Base-by-base conservation (phyloP, 2,113 vertebrate genomes). In the Phoxinus phoxinus region DNA sequence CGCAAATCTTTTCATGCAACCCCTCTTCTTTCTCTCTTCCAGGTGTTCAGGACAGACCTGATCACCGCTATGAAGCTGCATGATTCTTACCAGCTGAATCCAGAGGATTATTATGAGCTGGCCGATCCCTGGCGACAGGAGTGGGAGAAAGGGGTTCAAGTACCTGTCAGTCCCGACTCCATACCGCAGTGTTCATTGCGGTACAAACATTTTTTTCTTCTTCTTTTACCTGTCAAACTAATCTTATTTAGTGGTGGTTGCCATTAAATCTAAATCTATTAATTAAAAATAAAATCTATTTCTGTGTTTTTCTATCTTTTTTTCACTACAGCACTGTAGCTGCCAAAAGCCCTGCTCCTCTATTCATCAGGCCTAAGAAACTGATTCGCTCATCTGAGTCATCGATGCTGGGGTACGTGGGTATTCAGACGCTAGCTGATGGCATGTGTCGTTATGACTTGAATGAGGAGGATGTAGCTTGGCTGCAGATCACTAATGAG, bases 51-150 rank as follows among this genome's bases (percentile, higher is more conserved):
- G 92, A 99, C 98, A 10, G 98, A 99, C 94, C 93, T 99, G 89
- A 99, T 99, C 94, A 99, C 98, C 5, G 98, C 98, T 87, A 99
- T 99, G 98, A 99, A 99, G 93, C 90, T 99, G 77, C 97, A 97
- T 37, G 98, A 99, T 94, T 97, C 97, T n/a, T 93, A 94, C 93
- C 97, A 97, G 93, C 96, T 99, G 90, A 97, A 95, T 92, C 93
- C 97, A 0, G 98, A 99, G 69, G 97, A 99, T 61, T 99, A 96
- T 94, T 99, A 97, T 73, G 92, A 99, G 89, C 92, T 99, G 83
- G 97, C 96, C 3, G 98, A 99, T 87, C 95, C 96, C 51, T 99
- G 98, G 98, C 96, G 97, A 86, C 98, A 99, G 94, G 97, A 99
- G 87, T 99, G 98, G 98, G 98, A 99, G 92, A 98, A 98, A 88